Evolutionary conservation across 2,888 invertebrate genomes (phyloP), one percentile per base, ranked within the genome.

Genomic region (Agonopterix alstromeriana): DNA sequence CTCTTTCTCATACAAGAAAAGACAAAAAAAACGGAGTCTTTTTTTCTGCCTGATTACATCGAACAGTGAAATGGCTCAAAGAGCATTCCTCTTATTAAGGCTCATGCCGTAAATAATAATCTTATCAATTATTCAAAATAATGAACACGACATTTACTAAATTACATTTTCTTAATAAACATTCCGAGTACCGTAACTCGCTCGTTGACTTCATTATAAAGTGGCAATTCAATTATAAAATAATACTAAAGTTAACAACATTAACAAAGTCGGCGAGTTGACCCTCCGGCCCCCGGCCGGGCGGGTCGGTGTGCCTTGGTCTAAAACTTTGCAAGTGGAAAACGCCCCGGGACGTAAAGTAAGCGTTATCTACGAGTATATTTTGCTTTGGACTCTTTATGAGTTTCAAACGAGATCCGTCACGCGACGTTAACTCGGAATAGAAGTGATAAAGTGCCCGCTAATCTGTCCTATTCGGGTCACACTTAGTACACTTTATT

Each of bases 401-500:
- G 88, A 88, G 82, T 87, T 87, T 80, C 76, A 80, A 88, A 88
- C 83, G 87, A 83, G 88, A 87, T 86, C 77, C 87, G 87, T 88
- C 88, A 88, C 88, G 88, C 88, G 74, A 88, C 82, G 85, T 84
- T 86, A 83, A 83, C 82, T 84, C 75, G 75, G 83, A 77, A 88
- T 88, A 82, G 84, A 87, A 80, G 88, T 88, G 87, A 88, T 88
- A 88, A 88, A 88, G 80, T 84, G 88, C 71, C 78, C 86, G 84
- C 87, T 88, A 88, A 88, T 88, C 88, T 86, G 83, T 86, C 82
- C 85, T 81, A 86, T 86, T 87, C 83, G 85, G 82, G 87, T 78
- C 85, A 78, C 88, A 88, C 84, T 88, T 88, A 87, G 85, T 84
- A 81, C 84, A 83, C 76, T 88, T 88, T 88, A 88, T 88, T 88